Conservation (phyloP, 2,797 vertebrate genomes). For the Anguilla marmorata region DNA sequence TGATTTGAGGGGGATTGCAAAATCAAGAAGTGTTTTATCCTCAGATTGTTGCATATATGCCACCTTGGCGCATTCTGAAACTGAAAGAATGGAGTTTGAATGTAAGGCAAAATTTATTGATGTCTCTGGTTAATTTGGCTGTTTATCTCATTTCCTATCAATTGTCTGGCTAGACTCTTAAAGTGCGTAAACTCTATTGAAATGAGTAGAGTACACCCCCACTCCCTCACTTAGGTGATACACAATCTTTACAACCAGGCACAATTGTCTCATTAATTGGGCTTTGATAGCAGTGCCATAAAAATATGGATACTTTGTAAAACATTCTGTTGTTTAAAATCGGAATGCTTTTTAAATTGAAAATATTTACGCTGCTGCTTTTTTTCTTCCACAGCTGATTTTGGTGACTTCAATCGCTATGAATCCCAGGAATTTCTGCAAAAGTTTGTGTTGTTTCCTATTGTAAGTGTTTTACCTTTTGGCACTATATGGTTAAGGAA, state of each 20-base stretch:
- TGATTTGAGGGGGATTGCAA: not conserved
- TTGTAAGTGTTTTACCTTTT: constrained; percentile 75
- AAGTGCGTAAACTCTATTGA: not conserved
- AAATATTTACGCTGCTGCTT: not conserved
- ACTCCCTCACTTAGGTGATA: not conserved
- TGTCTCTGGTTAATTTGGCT: not conserved
- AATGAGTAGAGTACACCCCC: not conserved
- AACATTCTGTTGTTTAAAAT: not conserved
- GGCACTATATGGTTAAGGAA: not conserved
- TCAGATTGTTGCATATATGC: not conserved
- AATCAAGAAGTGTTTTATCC: not conserved
- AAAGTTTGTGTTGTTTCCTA: constrained; percentile 94
- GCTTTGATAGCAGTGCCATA: not conserved
- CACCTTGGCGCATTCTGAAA: not conserved
- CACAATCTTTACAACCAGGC: not conserved
- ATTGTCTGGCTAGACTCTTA: not conserved
- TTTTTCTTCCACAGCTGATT: constrained; percentile 81
- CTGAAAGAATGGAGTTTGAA: not conserved
- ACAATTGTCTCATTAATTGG: not conserved
- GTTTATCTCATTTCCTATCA: not conserved
- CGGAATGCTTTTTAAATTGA: not conserved
- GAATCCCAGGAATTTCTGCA: constrained; percentile 97
- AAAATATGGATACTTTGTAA: not conserved
- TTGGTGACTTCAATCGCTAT: constrained; percentile 95
- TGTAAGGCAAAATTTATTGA: not conserved